Base-by-base conservation (phyloP, 2,888 invertebrate genomes). In the Meandrusa payeni region DNA sequence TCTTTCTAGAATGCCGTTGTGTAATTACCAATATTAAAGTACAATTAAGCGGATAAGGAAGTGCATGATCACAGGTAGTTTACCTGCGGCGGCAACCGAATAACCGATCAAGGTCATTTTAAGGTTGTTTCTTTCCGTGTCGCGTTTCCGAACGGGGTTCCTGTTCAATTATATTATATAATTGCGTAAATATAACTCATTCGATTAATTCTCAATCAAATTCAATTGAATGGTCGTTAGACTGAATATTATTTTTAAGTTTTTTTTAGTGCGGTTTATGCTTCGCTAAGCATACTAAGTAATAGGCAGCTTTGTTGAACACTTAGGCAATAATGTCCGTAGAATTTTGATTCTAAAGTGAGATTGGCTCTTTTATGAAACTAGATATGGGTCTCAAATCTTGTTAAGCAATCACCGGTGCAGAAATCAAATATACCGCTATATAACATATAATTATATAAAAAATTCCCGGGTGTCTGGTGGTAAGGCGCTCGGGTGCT, bases 21-120 rank as follows among this genome's bases (percentile, higher is more conserved):
- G 22, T 33, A 11, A 22, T 33, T 23, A 28, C 13, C 32, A 52
- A 33, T 46, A 41, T 37, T 39, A 6, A 23, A 28, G 9, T 2
- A 24, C 40, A 40, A 41, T 53, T 41, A 54, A 58, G 54, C 50
- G 46, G 23, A 63, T 32, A 58, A 48, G 65, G 64, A 66, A 66
- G 57, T 61, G 55, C 59, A 54, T 61, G 52, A 44, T 42, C 50
- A 45, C 41, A 31, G 20, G 31, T 52, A 52, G 56, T 60, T 56
- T 48, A 36, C 7, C 37, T 10, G 13, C 26, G 26, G 31, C 31
- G 29, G 27, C 32, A 32, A 33, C 44, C 38, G 17, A 38, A 39
- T 43, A 24, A 37, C 22, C 6, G 17, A 27, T 23, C 38, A 38
- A 39, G 44, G 44, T 44, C 27, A 9, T 45, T 26, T 37, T 28